Evolutionary conservation across 1,140 invertebrate species (phyloP), one percentile per base, ranked within the genome.

Genomic region (Bombus balteatus): DNA sequence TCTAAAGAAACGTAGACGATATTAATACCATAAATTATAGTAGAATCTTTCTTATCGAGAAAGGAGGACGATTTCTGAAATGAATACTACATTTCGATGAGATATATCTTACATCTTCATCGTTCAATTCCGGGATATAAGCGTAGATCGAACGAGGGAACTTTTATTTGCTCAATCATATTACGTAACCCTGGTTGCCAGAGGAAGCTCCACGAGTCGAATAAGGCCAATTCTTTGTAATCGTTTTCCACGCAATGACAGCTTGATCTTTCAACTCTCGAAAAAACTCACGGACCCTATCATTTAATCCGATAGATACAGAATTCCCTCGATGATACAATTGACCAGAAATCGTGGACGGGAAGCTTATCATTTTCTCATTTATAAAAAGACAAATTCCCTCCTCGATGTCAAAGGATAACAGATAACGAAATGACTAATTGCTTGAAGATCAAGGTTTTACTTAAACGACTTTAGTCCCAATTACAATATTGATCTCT

Each of bases 151-250:
- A 10, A 86, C 62, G 72, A 41, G 79, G 79, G 74, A 86, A 77
- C 71, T 89, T 87, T 89, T 89, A 89, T 89, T 88, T 83, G 83
- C 53, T 68, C 83, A 59, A 88, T 88, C 79, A 80, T 76, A 86
- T 89, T 77, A 88, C 83, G 70, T 76, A 72, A 18, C 57, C 41
- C 13, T 32, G 78, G 13, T 32, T 83, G 32, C 62, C 53, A 72
- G 66, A 76, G 13, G 28, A 32, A 22, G 66, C 79, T 32, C 53
- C 72, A 37, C 34, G 59, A 80, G 28, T 77, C 57, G 75, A 66
- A 75, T 87, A 76, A 59, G 86, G 59, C n/a, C 62, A 39, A 32
- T 47, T 37, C 43, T 39, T 34, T 41, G 68, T 79, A 88, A 89
- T 88, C 82, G 68, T 85, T 89, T 87, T 57, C 62, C 87, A 78